phyloP scores from a whole-genome alignment of 2,888 invertebrate genomes.

The Cataglyphis albicans region DNA sequence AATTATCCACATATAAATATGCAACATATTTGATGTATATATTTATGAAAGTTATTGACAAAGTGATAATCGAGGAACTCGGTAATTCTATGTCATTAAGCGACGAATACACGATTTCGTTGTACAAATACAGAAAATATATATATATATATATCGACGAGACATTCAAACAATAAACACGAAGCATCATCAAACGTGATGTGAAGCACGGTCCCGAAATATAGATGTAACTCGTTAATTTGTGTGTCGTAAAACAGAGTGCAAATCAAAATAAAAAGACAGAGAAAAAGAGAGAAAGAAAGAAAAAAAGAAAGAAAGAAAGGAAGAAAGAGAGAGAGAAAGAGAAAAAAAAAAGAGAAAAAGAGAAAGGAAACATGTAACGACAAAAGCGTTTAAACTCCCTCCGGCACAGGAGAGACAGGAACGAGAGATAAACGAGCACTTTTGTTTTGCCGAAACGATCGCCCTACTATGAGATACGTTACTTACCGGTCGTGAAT shows the following conservation, averaged over 20 bases:
- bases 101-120: slow-evolving; percentile 65
- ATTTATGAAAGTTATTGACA: slow-evolving; percentile 35
- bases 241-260: slow-evolving; percentile 67
- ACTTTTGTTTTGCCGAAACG: slow-evolving; percentile 68
- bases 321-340: neutral
- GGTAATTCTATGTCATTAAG: slow-evolving; percentile 63
- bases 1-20: slow-evolving; percentile 21
- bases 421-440: slow-evolving; percentile 67
- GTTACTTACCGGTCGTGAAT: slow-evolving; percentile 85
- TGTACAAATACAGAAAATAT: slow-evolving; percentile 52
- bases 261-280: slow-evolving; percentile 48
- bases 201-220: slow-evolving; percentile 57
- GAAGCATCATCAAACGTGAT: slow-evolving; percentile 71
- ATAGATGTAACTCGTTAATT: slow-evolving; percentile 41
- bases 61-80: slow-evolving; percentile 62
- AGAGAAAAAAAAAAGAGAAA: neutral
- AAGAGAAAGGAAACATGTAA: slow-evolving; percentile 29
- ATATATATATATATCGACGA: slow-evolving; percentile 48
- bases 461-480: slow-evolving; percentile 68
- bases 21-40: slow-evolving; percentile 1
- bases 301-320: neutral
- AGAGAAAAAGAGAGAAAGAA: neutral
- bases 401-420: slow-evolving; percentile 52
- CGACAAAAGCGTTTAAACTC: slow-evolving; percentile 69
- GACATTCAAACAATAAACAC: slow-evolving; percentile 71